Evolutionary conservation across 2,797 vertebrate species (phyloP), one percentile per base, ranked within the genome.

Genomic region (Siniperca obscura): DNA sequence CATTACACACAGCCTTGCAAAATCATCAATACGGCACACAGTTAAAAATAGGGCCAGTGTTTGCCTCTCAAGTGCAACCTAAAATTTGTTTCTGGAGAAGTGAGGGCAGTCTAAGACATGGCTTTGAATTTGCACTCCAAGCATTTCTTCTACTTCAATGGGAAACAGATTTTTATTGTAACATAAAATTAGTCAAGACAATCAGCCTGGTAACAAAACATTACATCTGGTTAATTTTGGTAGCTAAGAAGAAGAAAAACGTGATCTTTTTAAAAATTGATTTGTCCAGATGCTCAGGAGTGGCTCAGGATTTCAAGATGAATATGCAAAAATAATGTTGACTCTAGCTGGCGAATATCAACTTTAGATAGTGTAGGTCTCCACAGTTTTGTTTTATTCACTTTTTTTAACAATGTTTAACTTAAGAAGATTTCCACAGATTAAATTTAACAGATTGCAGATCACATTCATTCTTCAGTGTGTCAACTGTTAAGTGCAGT

Each of bases 1-100:
- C 89, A 81, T 91, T 89, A 87, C 83, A 81, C 90, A 16, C 76
- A 80, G 82, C 86, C 85, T 87, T 91, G 94, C 91, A 86, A 91
- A 89, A 92, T 93, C 92, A 94, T 93, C 92, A 93, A 86, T 91
- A 91, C 75, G 11, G 62, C 50, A 16, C 62, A 19, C 56, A 11
- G 86, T 91, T 92, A 87, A 90, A 93, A 93, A 91, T 82, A 91
- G 90, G 85, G 62, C 73, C 16, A 1, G 74, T 36, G 78, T 77
- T 85, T 52, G 55, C 77, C 81, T 90, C 89, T 62, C 5, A 30
- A 27, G 69, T 57, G 62, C 71, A 56, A 77, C 68, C 79, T 57
- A 53, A 86, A 83, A 86, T 76, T 12, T 83, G 44, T 60, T 83
- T 72, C 14, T 46, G 68, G 38, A 71, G 79, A 74, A 80, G 17